Evolutionary conservation across 2,113 vertebrate genomes (phyloP).

Genomic region (Limnothrissa miodon): DNA sequence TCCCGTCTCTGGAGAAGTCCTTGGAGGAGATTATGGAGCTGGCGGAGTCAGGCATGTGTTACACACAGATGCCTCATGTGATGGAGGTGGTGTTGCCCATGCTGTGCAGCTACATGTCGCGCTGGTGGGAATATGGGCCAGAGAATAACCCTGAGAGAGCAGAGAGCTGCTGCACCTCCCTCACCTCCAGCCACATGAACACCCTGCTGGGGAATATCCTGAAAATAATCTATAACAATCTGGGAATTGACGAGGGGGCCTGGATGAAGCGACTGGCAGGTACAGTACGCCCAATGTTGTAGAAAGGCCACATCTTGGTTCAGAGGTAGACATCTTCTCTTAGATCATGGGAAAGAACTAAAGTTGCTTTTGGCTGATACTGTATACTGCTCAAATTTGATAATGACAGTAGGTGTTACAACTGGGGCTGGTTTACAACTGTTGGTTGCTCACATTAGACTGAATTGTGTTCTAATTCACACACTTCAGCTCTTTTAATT

Average conservation of each 20-base stretch:
- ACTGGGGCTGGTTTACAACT: no score
- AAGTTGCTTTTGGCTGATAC: no score
- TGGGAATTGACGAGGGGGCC: constrained; percentile 92
- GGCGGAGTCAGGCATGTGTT: constrained; percentile 89
- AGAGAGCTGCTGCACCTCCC: constrained; percentile 84
- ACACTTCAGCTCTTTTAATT: no score
- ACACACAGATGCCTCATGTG: constrained; percentile 93
- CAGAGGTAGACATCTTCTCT: no score
- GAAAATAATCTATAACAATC: constrained; percentile 96
- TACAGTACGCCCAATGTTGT: constrained; percentile 70
- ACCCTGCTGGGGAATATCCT: constrained; percentile 91
- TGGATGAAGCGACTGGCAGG: constrained; percentile 98
- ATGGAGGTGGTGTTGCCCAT: constrained; percentile 95
- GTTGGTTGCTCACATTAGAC: no score
- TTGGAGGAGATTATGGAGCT: constrained; percentile 92
- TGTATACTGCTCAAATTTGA: no score
- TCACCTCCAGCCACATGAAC: constrained; percentile 93
- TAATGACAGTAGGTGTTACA: no score
- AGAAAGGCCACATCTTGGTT: neutral
- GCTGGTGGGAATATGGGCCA: constrained; percentile 94
- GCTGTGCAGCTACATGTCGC: constrained; percentile 95
- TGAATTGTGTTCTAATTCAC: no score
- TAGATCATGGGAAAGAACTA: no score
- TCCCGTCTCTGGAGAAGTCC: constrained; percentile 86
- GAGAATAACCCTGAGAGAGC: constrained; percentile 75